phyloP scores from a whole-genome alignment of 64 coral and sea anemone species.

The Dendronephthya gigantea region DNA sequence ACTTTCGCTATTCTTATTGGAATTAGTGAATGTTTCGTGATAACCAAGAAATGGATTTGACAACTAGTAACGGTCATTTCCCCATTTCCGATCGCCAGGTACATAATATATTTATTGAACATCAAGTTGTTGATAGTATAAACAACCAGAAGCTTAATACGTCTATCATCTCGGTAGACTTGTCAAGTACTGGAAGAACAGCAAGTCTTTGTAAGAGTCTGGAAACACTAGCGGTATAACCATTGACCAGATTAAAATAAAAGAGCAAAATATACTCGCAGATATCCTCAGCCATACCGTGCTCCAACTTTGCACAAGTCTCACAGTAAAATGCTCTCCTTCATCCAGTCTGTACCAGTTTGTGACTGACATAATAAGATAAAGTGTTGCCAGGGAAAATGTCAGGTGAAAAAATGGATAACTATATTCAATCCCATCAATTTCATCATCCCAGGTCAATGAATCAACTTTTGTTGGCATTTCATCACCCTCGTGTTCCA shows the following conservation, averaged over 20 bases:
- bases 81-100: no score
- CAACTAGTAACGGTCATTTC: no score
- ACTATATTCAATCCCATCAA: conserved; percentile 68
- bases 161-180: background rate
- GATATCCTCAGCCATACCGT: conserved; percentile 85
- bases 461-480: no score
- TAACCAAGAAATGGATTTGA: no score
- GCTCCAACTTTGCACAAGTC: conserved; percentile 84
- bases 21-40: no score
- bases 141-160: no score
- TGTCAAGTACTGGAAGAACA: conserved; percentile 67
- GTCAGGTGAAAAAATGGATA: conserved; percentile 87
- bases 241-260: conserved; percentile 93
- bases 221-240: conserved; percentile 92
- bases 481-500: background rate
- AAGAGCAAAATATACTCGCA: conserved; percentile 79
- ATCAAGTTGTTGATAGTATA: no score
- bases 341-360: conserved; percentile 90
- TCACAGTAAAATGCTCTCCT: conserved; percentile 68
- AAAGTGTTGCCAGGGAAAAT: conserved; percentile 61
- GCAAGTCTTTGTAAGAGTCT: conserved; percentile 75
- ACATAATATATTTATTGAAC: no score
- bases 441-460: conserved; percentile 58
- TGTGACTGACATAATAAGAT: conserved; percentile 82
- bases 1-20: no score